Evolutionary conservation across 2,888 invertebrate species (phyloP).

Genomic region (Eilema sororculum): DNA sequence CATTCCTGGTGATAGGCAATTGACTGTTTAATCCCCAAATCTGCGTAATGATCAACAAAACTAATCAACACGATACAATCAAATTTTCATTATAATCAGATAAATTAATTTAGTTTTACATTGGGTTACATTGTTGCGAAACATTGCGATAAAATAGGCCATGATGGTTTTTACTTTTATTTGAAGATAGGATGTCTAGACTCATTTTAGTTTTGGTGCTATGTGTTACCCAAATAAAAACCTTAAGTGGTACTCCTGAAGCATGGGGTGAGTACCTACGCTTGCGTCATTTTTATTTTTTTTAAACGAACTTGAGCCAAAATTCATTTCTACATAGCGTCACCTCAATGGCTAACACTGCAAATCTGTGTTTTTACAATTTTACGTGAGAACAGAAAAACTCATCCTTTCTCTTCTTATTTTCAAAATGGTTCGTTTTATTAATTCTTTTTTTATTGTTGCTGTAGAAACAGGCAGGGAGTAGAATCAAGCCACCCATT

Average conservation of each 20-base stretch:
- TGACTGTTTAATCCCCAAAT: background rate
- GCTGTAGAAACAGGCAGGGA: too few relatives aligned
- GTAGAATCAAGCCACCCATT: too few relatives aligned
- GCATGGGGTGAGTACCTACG: slow-evolving; percentile 12
- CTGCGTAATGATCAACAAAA: background rate
- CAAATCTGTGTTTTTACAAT: too few relatives aligned
- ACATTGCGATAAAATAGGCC: background rate
- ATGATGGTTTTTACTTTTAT: background rate
- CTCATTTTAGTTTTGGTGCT: slow-evolving; percentile 3
- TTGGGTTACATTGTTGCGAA: background rate
- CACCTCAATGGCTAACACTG: too few relatives aligned
- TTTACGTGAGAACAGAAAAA: too few relatives aligned
- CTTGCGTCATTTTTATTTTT: background rate
- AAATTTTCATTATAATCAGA: background rate
- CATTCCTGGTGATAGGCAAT: background rate
- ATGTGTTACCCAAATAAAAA: background rate
- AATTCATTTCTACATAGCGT: background rate
- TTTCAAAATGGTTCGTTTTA: too few relatives aligned
- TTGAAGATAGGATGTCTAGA: slow-evolving; percentile 4
- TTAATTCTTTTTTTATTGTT: too few relatives aligned
- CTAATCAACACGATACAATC: background rate
- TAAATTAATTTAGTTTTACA: background rate
- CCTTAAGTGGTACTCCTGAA: background rate
- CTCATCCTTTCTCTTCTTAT: too few relatives aligned
- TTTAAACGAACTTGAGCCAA: background rate